Conservation (phyloP, 2,888 invertebrate genomes). For the Hymenopus coronatus region DNA sequence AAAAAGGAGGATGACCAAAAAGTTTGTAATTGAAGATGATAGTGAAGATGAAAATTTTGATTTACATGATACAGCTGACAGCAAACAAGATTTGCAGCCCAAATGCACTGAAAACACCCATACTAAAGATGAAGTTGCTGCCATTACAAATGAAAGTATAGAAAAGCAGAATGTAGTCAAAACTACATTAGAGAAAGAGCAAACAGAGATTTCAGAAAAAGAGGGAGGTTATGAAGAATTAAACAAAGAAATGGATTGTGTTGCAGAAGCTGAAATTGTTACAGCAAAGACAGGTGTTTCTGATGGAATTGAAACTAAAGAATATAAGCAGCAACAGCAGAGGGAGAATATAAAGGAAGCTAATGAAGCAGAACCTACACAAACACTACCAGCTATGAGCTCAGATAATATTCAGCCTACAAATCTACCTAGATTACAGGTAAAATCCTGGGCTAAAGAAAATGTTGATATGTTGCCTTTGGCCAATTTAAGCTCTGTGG, state of each 20-base stretch:
- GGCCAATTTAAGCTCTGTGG: not conserved
- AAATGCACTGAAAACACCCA: constrained; percentile 6
- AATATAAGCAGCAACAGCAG: constrained; percentile 24
- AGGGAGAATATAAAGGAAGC: constrained; percentile 40
- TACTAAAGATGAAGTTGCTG: not conserved
- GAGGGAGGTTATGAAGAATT: constrained; percentile 36
- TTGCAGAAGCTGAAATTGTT: not conserved
- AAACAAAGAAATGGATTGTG: constrained; percentile 24
- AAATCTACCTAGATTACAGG: not conserved
- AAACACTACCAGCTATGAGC: not conserved
- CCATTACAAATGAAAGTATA: not conserved
- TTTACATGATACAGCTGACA: not conserved
- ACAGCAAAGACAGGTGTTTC: constrained; percentile 1
- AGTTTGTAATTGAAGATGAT: constrained; percentile 29
- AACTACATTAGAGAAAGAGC: not conserved
- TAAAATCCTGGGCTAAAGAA: not conserved
- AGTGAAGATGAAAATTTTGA: constrained; percentile 28
- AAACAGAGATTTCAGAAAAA: constrained; percentile 21
- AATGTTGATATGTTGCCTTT: not conserved
- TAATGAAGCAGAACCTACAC: not conserved
- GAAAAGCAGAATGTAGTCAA: constrained; percentile 5
- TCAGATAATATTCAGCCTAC: not conserved
- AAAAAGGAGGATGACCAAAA: not conserved
- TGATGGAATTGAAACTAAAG: constrained; percentile 5
- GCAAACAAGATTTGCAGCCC: not conserved